Conservation (phyloP, 2,797 vertebrate genomes). For the Amblyopsis hoosieri region DNA sequence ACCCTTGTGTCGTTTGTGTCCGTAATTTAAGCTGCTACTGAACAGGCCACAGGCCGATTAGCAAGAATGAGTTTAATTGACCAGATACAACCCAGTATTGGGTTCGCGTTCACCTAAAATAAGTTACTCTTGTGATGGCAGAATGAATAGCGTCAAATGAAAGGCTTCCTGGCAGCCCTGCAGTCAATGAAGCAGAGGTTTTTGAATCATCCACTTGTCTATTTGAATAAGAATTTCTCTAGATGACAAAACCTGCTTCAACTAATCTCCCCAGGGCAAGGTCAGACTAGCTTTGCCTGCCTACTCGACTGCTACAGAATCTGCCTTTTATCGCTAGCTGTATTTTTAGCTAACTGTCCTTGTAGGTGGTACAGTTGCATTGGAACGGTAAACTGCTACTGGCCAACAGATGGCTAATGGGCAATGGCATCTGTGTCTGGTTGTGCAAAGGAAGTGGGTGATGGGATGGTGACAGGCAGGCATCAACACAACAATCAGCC, state of each 20-base stretch:
- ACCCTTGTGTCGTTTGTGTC: constrained; percentile 25
- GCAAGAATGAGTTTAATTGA: too few species aligned
- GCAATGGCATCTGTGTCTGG: not conserved
- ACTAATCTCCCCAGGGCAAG: constrained; percentile 21
- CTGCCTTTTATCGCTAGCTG: not conserved
- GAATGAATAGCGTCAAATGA: constrained; percentile 21
- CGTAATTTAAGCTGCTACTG: not conserved
- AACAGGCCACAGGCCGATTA: too few species aligned
- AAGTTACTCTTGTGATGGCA: constrained; percentile 13
- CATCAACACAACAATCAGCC: too few species aligned
- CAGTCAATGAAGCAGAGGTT: constrained; percentile 51
- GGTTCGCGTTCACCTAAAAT: too few species aligned
- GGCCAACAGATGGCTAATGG: too few species aligned
- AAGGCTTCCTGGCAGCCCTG: constrained; percentile 22
- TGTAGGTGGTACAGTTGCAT: too few species aligned
- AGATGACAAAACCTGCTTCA: constrained; percentile 26
- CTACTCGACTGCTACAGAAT: not conserved
- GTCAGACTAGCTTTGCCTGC: constrained; percentile 17
- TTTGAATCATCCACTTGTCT: constrained; percentile 52
- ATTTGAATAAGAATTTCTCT: constrained; percentile 39
- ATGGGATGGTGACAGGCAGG: not conserved
- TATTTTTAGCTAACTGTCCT: too few species aligned
- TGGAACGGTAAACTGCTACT: too few species aligned
- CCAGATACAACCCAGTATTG: too few species aligned
- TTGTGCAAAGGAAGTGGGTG: not conserved